Evolutionary conservation across 37 sponge, comb jelly and placozoan species (phyloP).

Genomic region (Diacarnus erythraeanus): DNA sequence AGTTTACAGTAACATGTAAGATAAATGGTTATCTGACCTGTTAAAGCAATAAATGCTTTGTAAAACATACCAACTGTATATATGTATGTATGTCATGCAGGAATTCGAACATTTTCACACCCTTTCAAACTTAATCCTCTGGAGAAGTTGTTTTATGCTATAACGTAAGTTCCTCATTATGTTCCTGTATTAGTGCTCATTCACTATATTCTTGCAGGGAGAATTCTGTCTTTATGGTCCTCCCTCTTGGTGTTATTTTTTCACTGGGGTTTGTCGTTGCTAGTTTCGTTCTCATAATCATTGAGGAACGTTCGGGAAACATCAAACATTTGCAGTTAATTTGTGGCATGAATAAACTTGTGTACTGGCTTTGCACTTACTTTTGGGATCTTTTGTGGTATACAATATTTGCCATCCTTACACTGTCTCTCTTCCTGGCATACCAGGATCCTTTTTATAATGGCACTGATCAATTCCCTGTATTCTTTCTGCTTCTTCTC

Average conservation of each 20-base stretch:
- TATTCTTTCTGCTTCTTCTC: slow-evolving; percentile 66
- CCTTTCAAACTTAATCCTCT: slow-evolving; percentile 49
- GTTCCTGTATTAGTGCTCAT: too few species aligned
- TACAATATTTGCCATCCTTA: slow-evolving; percentile 8
- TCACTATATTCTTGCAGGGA: too few species aligned
- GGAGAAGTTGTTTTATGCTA: slow-evolving; percentile 39
- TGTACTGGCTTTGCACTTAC: slow-evolving; percentile 88
- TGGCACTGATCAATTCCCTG: slow-evolving; percentile 29
- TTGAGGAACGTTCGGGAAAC: slow-evolving; percentile 78
- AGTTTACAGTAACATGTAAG: too few species aligned
- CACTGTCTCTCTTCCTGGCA: slow-evolving; percentile 41
- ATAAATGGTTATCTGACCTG: too few species aligned
- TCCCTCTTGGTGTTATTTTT: slow-evolving; percentile 82
- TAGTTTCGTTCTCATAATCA: slow-evolving; percentile 72
- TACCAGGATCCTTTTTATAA: slow-evolving; percentile 52
- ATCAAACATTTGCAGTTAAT: slow-evolving; percentile 82
- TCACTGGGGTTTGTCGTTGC: slow-evolving; percentile 83
- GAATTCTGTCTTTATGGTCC: slow-evolving; percentile 55
- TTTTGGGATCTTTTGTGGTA: slow-evolving; percentile 84
- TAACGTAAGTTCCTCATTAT: slow-evolving; percentile 50
- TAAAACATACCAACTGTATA: too few species aligned
- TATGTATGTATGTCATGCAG: too few species aligned
- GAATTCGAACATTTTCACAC: slow-evolving; percentile 53
- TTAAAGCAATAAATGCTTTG: too few species aligned
- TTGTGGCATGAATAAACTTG: slow-evolving; percentile 76